phyloP scores from a whole-genome alignment of 1,140 invertebrate species.

The Ruditapes philippinarum region DNA sequence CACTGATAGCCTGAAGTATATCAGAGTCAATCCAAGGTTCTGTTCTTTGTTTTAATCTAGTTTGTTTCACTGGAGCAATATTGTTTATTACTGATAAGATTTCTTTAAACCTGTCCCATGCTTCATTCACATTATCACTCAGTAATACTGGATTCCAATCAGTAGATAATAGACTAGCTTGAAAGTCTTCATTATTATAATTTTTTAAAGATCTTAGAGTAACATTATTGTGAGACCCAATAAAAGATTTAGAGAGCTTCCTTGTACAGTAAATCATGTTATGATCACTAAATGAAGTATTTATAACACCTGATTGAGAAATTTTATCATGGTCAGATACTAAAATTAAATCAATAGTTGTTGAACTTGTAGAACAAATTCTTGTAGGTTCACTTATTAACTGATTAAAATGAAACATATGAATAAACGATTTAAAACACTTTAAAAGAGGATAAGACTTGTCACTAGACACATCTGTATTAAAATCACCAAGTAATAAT shows the following conservation, averaged over 20 bases:
- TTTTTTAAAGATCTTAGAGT: slow-evolving; percentile 36
- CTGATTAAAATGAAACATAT: slow-evolving; percentile 41
- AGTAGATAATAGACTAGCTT: slow-evolving; percentile 38
- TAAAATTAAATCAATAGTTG: slow-evolving; percentile 48
- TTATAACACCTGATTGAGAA: slow-evolving; percentile 44
- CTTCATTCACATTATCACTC: slow-evolving; percentile 50
- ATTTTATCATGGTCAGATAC: slow-evolving; percentile 47
- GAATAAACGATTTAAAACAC: slow-evolving; percentile 29
- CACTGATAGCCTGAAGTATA: slow-evolving; percentile 27
- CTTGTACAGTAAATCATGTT: slow-evolving; percentile 25
- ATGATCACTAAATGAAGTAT: slow-evolving; percentile 39
- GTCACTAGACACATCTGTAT: slow-evolving; percentile 31
- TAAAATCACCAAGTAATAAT: slow-evolving; percentile 43
- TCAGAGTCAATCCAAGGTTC: slow-evolving; percentile 53
- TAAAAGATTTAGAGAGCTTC: neutral
- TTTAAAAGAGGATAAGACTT: slow-evolving; percentile 33
- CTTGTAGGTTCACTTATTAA: slow-evolving; percentile 25
- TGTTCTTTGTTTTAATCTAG: slow-evolving; percentile 34
- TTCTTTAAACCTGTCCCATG: slow-evolving; percentile 39
- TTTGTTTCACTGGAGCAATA: slow-evolving; percentile 35
- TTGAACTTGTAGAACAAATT: slow-evolving; percentile 29
- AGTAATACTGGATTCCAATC: slow-evolving; percentile 37
- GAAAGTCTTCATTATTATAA: slow-evolving; percentile 41
- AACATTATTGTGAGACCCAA: slow-evolving; percentile 38
- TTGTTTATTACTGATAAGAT: slow-evolving; percentile 33